A percentile compares a stretch with the other conserved stretches of the same genome.
These are phyloP conservation scores for Litoditis marina DNA, from an alignment of 2,888 invertebrate species.

Conservation along the genomic window DNA sequence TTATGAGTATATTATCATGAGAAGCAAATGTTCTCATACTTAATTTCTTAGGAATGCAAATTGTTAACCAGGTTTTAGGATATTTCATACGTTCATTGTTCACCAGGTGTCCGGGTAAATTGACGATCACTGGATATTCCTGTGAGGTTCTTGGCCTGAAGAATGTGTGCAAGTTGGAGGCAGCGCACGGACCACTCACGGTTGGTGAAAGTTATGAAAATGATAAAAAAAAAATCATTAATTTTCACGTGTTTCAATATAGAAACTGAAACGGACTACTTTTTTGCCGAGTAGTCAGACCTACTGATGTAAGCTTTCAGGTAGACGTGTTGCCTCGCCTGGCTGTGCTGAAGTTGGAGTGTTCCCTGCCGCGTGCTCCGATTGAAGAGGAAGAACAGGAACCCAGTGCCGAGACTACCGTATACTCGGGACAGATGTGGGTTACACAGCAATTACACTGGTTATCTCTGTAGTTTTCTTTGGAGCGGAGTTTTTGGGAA, in stretches of 20 bases:
- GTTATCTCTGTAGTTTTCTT: too few species aligned
- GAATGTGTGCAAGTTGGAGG: conserved; percentile 47
- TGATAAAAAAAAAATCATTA: not conserved
- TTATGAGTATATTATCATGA: not conserved
- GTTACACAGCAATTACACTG: too few species aligned
- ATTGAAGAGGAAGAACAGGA: conserved; percentile 50
- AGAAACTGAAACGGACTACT: too few species aligned
- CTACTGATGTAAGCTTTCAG: too few species aligned
- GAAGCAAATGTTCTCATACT: not conserved
- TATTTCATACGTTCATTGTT: not conserved
- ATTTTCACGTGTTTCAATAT: too few species aligned
- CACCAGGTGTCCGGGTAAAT: conserved; percentile 42
- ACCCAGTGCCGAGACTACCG: conserved; percentile 50
- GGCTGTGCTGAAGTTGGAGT: conserved; percentile 31
- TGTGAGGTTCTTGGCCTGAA: conserved; percentile 54
- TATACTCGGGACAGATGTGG: conserved; percentile 58
- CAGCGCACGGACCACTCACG: conserved; percentile 6
- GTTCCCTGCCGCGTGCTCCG: conserved; percentile 53
- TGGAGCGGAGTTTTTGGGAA: too few species aligned
- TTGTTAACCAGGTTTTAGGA: too few species aligned
- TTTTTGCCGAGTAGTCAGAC: too few species aligned
- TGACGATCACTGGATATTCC: conserved; percentile 54
- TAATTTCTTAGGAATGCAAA: too few species aligned
- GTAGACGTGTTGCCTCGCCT: conserved; percentile 36
- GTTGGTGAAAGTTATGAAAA: not conserved